Evolutionary conservation across 2,888 invertebrate genomes (phyloP).

Genomic region (Phyto melanocephala): DNA sequence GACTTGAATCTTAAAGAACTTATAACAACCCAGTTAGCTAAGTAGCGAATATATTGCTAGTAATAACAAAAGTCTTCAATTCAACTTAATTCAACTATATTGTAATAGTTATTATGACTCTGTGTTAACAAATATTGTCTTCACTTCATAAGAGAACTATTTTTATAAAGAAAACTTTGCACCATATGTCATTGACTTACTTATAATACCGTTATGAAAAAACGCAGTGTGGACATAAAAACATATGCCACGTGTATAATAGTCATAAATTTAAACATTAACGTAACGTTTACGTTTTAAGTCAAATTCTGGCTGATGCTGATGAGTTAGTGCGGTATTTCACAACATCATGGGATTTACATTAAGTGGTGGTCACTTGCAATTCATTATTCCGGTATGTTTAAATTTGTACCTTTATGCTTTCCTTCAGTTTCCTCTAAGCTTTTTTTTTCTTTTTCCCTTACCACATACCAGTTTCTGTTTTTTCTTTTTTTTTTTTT

Average conservation of each 20-base stretch:
- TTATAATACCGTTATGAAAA: no score
- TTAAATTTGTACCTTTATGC: conserved; percentile 8
- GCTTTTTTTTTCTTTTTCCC: conserved; percentile 15
- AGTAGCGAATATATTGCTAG: no score
- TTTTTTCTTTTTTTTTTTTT: no score
- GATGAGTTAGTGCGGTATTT: conserved; percentile 47
- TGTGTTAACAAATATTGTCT: no score
- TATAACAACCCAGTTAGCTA: no score
- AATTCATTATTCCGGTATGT: conserved; percentile 47
- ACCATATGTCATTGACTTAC: no score
- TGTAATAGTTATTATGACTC: no score
- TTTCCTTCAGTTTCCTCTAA: background rate
- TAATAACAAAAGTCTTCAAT: no score
- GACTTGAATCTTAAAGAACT: no score
- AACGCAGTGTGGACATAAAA: background rate
- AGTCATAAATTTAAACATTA: conserved; percentile 27
- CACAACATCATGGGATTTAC: conserved; percentile 53
- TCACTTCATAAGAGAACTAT: no score
- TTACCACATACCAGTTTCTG: conserved; percentile 3
- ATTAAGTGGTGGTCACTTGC: conserved; percentile 56
- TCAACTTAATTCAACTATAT: no score
- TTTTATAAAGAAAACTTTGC: no score
- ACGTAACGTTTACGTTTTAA: conserved; percentile 29
- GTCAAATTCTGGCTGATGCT: conserved; percentile 27
- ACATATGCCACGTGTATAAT: background rate